A percentile compares a stretch with the other conserved stretches of the same genome.
phyloP scores from a whole-genome alignment of 1,140 invertebrate genomes.

The Proales similis region DNA sequence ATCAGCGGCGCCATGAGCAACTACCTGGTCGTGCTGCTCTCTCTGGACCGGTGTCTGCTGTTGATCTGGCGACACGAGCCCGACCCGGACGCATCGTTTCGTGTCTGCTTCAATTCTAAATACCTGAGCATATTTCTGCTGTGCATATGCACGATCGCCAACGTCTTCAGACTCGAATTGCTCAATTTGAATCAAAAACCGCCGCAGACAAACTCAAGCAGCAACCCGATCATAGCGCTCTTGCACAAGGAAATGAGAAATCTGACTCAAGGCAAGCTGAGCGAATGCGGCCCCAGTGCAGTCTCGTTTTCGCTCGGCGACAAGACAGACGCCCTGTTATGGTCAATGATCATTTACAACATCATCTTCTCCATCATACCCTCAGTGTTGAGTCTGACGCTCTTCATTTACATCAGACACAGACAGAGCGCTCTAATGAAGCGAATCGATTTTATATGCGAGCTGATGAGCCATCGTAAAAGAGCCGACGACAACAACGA shows the following conservation, averaged over 20 bases:
- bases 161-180: constrained; percentile 23
- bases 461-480: too few relatives aligned
- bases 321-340: constrained; percentile 17
- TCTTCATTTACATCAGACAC: too few relatives aligned
- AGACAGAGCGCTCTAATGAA: too few relatives aligned
- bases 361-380: constrained; percentile 22
- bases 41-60: constrained; percentile 1
- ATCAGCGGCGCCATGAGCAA: constrained; percentile 35
- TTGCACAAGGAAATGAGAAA: neutral
- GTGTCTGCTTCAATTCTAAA: constrained; percentile 29
- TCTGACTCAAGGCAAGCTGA: neutral
- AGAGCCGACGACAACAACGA: too few relatives aligned
- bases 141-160: constrained; percentile 33
- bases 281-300: constrained; percentile 17
- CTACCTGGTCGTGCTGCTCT: constrained; percentile 20
- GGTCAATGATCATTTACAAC: constrained; percentile 33
- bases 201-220: neutral
- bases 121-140: constrained; percentile 25
- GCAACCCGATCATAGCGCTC: neutral
- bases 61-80: neutral
- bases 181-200: constrained; percentile 26
- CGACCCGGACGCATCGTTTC: neutral
- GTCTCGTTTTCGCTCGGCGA: constrained; percentile 17
- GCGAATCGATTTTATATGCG: too few relatives aligned
- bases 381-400: too few relatives aligned